A percentile compares a stretch with the other conserved stretches of the same genome.
Conservation (phyloP, 2,113 vertebrate genomes). For the Sterna hirundo region DNA sequence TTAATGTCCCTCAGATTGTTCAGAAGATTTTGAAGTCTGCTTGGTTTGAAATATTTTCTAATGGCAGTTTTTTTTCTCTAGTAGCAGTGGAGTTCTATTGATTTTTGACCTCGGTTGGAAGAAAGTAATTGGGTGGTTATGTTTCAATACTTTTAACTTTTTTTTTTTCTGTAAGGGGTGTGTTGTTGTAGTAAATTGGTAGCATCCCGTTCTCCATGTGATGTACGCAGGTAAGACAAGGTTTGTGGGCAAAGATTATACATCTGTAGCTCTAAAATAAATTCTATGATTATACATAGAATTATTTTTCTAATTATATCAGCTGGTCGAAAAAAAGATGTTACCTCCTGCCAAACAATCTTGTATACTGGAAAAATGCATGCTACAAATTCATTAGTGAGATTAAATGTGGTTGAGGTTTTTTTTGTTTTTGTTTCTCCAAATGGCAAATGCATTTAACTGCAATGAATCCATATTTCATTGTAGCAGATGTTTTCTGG, state of each 20-base stretch:
- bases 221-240: background rate
- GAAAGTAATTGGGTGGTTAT: background rate
- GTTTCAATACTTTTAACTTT: background rate
- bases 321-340: background rate
- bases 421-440: background rate
- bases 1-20: background rate
- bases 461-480: background rate
- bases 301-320: background rate
- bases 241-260: background rate
- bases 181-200: background rate
- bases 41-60: background rate
- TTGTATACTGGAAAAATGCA: background rate
- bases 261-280: background rate
- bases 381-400: background rate
- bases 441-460: constrained; percentile 16
- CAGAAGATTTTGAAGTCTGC: background rate
- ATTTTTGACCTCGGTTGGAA: background rate
- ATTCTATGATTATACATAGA: background rate
- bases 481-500: constrained; percentile 15
- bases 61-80: background rate
- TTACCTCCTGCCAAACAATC: background rate
- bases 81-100: background rate
- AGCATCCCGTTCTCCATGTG: background rate
- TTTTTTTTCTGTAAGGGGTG: background rate
- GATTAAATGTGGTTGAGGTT: background rate